These are phyloP conservation scores for Stichodactyla helianthus DNA, from an alignment of 64 coral and sea anemone species.

Conservation along the genomic window DNA sequence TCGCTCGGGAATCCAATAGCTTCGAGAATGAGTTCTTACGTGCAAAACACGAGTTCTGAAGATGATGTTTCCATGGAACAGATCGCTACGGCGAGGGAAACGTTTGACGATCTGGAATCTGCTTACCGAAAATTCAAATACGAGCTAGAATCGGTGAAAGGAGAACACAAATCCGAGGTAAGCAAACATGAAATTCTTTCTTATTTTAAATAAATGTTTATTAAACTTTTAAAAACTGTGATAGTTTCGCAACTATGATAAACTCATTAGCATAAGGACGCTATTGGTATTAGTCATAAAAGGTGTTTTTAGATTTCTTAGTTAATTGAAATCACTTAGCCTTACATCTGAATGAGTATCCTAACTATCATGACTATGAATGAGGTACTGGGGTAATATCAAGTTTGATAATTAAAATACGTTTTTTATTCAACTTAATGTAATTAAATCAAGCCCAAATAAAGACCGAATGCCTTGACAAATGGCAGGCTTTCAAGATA, in stretches of 20 bases:
- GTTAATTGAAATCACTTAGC: background rate
- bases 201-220: background rate
- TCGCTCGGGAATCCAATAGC: background rate
- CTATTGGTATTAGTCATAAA: background rate
- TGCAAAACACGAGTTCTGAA: background rate
- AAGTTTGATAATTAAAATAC: background rate
- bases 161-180: conserved; percentile 85
- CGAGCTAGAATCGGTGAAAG: conserved; percentile 71
- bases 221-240: conserved; percentile 2
- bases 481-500: conserved; percentile 1
- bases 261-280: conserved; percentile 32
- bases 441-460: conserved; percentile 1
- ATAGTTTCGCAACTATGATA: conserved; percentile 14
- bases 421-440: background rate
- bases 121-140: conserved; percentile 85
- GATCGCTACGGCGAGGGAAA: conserved; percentile 69
- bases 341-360: background rate
- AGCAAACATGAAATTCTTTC: background rate
- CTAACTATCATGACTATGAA: background rate
- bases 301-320: background rate
- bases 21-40: conserved; percentile 6
- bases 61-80: conserved; percentile 77
- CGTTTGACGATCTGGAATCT: conserved; percentile 73
- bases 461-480: background rate
- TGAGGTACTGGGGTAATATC: background rate